phyloP scores from a whole-genome alignment of 1,140 invertebrate species.

The Drosophila hydei region DNA sequence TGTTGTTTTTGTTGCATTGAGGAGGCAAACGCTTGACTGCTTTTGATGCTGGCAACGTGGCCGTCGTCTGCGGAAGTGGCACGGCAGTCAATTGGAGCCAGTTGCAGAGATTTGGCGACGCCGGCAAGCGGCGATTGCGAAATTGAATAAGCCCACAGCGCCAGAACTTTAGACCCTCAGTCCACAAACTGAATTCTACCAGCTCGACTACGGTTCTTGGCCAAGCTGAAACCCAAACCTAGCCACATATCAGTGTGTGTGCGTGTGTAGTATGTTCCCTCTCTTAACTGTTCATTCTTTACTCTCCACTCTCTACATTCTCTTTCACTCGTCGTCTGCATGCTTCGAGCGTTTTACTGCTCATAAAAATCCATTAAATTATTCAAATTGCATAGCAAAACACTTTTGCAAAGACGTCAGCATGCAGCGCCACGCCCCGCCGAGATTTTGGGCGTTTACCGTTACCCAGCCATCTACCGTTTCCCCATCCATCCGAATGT shows the following conservation, averaged over 20 bases:
- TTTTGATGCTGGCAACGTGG: constrained; percentile 38
- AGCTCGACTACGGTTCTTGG: background rate
- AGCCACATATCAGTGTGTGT: background rate
- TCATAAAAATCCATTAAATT: constrained; percentile 83
- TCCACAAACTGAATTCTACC: constrained; percentile 12
- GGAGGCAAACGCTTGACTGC: constrained; percentile 58
- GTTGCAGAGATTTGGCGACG: constrained; percentile 54
- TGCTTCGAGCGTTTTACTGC: constrained; percentile 77
- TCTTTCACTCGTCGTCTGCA: constrained; percentile 11
- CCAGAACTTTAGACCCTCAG: constrained; percentile 14
- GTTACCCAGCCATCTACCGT: constrained; percentile 24
- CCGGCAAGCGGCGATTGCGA: constrained; percentile 58
- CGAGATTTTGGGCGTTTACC: constrained; percentile 39
- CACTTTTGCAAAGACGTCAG: constrained; percentile 41
- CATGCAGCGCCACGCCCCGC: constrained; percentile 21
- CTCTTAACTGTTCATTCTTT: background rate
- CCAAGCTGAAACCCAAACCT: background rate
- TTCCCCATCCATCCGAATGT: constrained; percentile 17
- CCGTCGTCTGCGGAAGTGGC: constrained; percentile 66
- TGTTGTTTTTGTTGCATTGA: constrained; percentile 55
- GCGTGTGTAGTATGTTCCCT: constrained; percentile 2
- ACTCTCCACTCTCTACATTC: background rate
- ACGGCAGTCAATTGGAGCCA: constrained; percentile 79
- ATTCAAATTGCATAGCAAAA: constrained; percentile 80
- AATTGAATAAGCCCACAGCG: constrained; percentile 74